A percentile compares a stretch with the other conserved stretches of the same genome.
These are phyloP conservation scores for Polydrusus tereticollis DNA, from an alignment of 2,888 invertebrate species.

Conservation along the genomic window DNA sequence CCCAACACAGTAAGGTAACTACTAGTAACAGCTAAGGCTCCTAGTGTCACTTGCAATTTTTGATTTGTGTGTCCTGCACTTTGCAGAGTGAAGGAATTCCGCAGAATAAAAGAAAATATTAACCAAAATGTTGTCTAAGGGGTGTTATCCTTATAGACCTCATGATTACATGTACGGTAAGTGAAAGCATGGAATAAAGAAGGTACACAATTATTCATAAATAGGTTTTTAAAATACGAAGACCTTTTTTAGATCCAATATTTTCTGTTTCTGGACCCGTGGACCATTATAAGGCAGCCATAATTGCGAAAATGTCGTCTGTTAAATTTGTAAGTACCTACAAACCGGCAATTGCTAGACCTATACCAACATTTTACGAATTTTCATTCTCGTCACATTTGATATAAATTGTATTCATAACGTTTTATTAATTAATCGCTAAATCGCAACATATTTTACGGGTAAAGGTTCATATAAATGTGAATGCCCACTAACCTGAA, in stretches of 20 bases:
- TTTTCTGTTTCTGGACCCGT: constrained; percentile 72
- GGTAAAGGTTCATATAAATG: too few species aligned
- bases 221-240: background rate
- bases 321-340: constrained; percentile 69
- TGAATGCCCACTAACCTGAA: too few species aligned
- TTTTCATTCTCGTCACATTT: background rate
- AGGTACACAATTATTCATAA: background rate
- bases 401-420: too few species aligned
- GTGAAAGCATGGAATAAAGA: constrained; percentile 23
- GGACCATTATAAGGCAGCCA: constrained; percentile 71
- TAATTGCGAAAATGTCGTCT: constrained; percentile 70
- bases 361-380: too few species aligned
- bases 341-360: too few species aligned
- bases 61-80: background rate
- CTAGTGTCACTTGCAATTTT: background rate
- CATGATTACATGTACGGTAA: constrained; percentile 58
- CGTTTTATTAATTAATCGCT: too few species aligned
- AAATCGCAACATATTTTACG: too few species aligned
- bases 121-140: constrained; percentile 34
- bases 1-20: background rate
- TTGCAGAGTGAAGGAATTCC: background rate
- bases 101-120: background rate
- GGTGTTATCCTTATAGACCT: constrained; percentile 55
- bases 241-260: constrained; percentile 67
- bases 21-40: background rate